A percentile compares a stretch with the other conserved stretches of the same genome.
These are phyloP conservation scores for Ephestia elutella DNA, from an alignment of 1,140 invertebrate genomes.

Conservation along the genomic window DNA sequence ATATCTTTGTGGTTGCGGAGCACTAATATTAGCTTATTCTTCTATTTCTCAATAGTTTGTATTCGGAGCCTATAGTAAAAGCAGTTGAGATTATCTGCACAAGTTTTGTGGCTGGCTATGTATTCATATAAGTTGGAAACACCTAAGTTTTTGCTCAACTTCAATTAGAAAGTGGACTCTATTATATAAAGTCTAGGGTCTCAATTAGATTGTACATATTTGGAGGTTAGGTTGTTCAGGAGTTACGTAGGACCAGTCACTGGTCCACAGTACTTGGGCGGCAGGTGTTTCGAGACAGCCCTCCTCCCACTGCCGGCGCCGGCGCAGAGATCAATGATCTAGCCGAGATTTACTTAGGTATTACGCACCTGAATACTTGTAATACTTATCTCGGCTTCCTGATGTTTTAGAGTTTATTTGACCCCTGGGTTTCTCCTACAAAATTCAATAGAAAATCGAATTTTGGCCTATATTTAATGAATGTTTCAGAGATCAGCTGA, in stretches of 20 bases:
- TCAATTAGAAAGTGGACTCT: constrained; percentile 29
- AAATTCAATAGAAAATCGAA: too few species aligned
- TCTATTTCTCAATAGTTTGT: constrained; percentile 14
- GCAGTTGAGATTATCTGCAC: constrained; percentile 60
- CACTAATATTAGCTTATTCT: background rate
- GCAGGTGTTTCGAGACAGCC: constrained; percentile 63
- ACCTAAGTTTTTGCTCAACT: background rate
- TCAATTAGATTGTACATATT: constrained; percentile 20
- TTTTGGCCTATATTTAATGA: too few species aligned
- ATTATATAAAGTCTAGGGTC: constrained; percentile 28
- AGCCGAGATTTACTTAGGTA: constrained; percentile 62
- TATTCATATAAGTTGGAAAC: background rate
- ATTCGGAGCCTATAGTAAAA: constrained; percentile 53
- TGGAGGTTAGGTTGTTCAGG: constrained; percentile 2
- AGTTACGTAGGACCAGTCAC: constrained; percentile 14
- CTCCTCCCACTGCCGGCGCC: constrained; percentile 65
- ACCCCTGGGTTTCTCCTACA: too few species aligned
- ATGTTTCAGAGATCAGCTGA: too few species aligned
- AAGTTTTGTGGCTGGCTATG: constrained; percentile 61
- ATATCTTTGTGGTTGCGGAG: too few species aligned
- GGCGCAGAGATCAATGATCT: constrained; percentile 65
- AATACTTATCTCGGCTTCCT: constrained; percentile 3
- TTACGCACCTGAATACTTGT: constrained; percentile 22
- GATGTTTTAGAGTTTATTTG: background rate
- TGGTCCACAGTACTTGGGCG: constrained; percentile 67